Evolutionary conservation across 2,888 invertebrate species (phyloP), one percentile per base, ranked within the genome.

Genomic region (Melitaea athalia): DNA sequence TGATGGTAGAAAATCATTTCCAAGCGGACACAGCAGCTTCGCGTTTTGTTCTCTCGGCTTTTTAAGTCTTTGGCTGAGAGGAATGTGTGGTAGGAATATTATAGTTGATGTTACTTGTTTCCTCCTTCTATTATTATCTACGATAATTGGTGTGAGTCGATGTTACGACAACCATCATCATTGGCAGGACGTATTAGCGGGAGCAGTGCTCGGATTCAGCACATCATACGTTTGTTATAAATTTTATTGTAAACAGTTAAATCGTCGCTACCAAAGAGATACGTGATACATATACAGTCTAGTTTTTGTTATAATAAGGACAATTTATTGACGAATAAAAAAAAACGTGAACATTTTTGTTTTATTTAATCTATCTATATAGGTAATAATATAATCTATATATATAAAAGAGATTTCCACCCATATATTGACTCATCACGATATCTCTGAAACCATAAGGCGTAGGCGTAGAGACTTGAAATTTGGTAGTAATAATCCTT

Each of bases 91-190:
- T 60, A 59, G 49, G 94, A 68, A 93, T 95, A 45, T 95, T 93
- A 94, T 38, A 91, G 95, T 60, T 94, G 95, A 0, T 63, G 78
- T 96, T 7, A 85, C 94, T 59, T 93, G 95, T 72, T 62, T 95
- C 7, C 63, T 92, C n/a, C 97, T 97, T 0, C 76, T 97, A 2
- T 68, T 95, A 8, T 75, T 93, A 52, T 96, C 97, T 1, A 77
- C 83, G 6, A 72, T 89, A 52, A 93, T 97, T 60, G 96, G 96
- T 0, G 85, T 96, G 3, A 97, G 96, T 79, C 94, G 98, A 63
- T 96, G 95, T 17, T 96, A 95, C 77, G 98, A 98, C 85, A 97
- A 97, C 84, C 97, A 97, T 85, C 98, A 98, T 86, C 97, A 98
- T 81, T 96, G 96, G 96, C 95, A 97, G 92, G 97, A 97, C 90